Percentiles rank a stretch among this genome's conserved stretches.
Evolutionary conservation across 2,113 vertebrate species (phyloP).

Genomic region (Microcebus lehilahytsara): DNA sequence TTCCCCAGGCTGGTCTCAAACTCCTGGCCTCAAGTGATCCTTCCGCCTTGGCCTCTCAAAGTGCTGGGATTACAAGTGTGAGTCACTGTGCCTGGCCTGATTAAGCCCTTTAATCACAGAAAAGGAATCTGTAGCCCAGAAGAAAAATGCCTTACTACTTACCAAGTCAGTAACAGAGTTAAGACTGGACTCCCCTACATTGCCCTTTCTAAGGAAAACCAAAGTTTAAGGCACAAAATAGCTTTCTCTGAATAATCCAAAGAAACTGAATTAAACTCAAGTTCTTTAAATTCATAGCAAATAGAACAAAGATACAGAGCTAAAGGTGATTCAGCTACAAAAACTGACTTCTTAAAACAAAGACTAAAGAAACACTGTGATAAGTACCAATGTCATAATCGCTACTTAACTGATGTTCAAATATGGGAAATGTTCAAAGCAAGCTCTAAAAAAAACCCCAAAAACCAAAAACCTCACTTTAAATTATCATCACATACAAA

Average conservation of each 20-base stretch:
- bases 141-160: background rate
- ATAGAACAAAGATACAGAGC: background rate
- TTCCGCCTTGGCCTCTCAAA: no score
- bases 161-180: background rate
- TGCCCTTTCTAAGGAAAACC: background rate
- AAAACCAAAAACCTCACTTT: background rate
- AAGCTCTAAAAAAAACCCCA: background rate
- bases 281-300: background rate
- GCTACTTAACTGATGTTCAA: background rate
- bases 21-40: no score
- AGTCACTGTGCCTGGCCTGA: no score
- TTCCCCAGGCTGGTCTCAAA: no score
- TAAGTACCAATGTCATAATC: rapidly evolving
- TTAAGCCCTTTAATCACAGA: background rate
- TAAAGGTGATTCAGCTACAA: background rate
- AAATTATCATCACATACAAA: conserved; percentile 40
- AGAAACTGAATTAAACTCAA: background rate
- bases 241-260: background rate
- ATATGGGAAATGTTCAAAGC: background rate
- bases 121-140: background rate
- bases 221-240: background rate
- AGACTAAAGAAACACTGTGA: background rate
- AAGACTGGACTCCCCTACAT: background rate
- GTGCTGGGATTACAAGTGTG: no score
- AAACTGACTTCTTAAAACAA: background rate